Evolutionary conservation across 2,113 vertebrate species (phyloP), one percentile per base, ranked within the genome.

Genomic region (Forbesichthys agassizii): DNA sequence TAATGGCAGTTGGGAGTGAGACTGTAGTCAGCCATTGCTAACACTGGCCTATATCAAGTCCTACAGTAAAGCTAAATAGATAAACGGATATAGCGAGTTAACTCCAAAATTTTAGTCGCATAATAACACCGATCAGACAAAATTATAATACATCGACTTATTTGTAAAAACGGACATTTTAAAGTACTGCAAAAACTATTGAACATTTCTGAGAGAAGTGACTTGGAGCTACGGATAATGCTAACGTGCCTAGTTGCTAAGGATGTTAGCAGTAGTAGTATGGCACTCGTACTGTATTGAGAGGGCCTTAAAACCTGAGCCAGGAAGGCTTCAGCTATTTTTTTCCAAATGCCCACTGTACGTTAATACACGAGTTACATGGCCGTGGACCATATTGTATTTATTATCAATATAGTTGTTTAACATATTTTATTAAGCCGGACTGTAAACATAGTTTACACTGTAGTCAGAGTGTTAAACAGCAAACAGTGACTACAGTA

Each of bases 251-350:
- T 68, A 58, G 61, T 57, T 61, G 73, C 68, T 20, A 84, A 82
- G 59, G 47, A 13, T 58, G 69, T 53, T 84, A 83, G 80, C 27
- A 27, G 27, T 27, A 27, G 27, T 27, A 27, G 27, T 27, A 27
- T 2, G 27, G 27, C 3, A 27, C 27, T 27, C 27, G 27, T 27
- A 27, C 27, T 27, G 65, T 68, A 68, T 75, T 33, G 73, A 81
- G 84, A 81, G 81, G 84, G 76, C 78, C 85, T 85, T 78, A 80
- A 73, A 75, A 33, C 67, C 71, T 68, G 84, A 83, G 69, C 65
- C 74, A 71, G 55, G 69, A 74, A 74, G 52, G 68, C 71, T 74
- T 62, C 36, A 61, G 51, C 36, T 69, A 54, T 2, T 78, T 48
- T 56, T 61, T 57, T 64, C 27, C 55, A 61, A 79, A 18, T 73